Evolutionary conservation across 1,140 invertebrate species (phyloP), one percentile per base, ranked within the genome.

Genomic region (Euschistus heros): DNA sequence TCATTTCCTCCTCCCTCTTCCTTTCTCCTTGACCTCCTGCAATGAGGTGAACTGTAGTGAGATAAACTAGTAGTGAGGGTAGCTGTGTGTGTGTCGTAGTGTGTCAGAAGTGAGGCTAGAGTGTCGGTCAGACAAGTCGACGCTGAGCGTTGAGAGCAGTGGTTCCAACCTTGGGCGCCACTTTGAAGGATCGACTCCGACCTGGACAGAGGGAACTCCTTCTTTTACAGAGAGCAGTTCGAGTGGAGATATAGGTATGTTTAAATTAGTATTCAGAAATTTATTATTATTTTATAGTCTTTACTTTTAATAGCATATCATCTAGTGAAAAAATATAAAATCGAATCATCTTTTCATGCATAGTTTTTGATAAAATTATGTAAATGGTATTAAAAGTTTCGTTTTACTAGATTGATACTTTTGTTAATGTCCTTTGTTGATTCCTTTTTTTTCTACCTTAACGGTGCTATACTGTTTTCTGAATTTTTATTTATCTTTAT

Each of bases 201-300:
- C 94, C 18, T 96, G 94, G 88, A 97, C 94, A 20, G 94, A 98
- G 80, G 94, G 94, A 72, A 98, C 94, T 67, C 94, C 94, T 57
- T 94, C 91, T 74, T 96, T 94, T 77, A 97, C 94, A 46, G 91
- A 96, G 75, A 96, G 93, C 71, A 95, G 92, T 75, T 91, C 89
- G 79, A 94, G 91, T 78, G 88, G 88, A 72, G 91, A 94, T 77
- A 84, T 89, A 80, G 89, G 88, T 90, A 78, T 80, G 79, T 78
- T 59, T 20, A 46, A 5, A n/a, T 20, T 62, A 37, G 33, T 37
- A 37, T 37, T 37, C 13, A 37, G 33, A 37, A 10, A 13, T 37
- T 37, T 37, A 37, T 37, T 37, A n/a, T n/a, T 13, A 6, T 37
- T 37, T 37, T 37, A 10, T 37, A 37, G 4, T 37, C 1, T 37